Conservation (phyloP, 2,888 invertebrate species). For the Pammene aurita region DNA sequence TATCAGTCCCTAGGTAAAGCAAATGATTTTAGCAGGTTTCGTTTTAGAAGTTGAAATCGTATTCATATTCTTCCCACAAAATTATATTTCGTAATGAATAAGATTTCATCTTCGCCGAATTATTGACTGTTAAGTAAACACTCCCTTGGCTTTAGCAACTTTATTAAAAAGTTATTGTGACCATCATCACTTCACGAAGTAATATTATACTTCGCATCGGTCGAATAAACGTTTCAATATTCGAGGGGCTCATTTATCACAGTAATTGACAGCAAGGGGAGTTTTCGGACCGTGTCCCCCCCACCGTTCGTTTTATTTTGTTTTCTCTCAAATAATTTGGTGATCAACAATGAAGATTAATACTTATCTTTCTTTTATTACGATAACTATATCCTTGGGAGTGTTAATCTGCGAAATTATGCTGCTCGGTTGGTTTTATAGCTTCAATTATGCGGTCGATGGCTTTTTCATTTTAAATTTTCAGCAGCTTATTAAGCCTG, state of each 20-base stretch:
- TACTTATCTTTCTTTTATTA: constrained; percentile 42
- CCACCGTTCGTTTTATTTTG: constrained; percentile 57
- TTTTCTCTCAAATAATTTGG: constrained; percentile 57
- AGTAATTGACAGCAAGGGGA: constrained; percentile 79
- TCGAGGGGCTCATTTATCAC: constrained; percentile 79
- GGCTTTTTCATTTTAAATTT: constrained; percentile 24
- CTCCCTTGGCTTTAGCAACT: constrained; percentile 47
- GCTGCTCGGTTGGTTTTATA: constrained; percentile 35
- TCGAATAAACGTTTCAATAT: constrained; percentile 81
- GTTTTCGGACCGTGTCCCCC: constrained; percentile 62
- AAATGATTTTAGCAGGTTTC: too few species aligned
- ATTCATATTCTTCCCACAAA: too few species aligned
- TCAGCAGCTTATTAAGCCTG: neutral
- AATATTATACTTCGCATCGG: constrained; percentile 75
- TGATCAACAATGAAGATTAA: constrained; percentile 47
- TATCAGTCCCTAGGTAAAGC: too few species aligned
- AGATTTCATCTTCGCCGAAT: neutral
- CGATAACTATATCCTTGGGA: constrained; percentile 36
- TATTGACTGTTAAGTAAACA: neutral
- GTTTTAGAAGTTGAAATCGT: too few species aligned
- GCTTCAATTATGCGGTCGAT: constrained; percentile 32
- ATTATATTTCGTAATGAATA: neutral
- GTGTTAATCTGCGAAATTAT: constrained; percentile 39
- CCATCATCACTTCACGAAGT: constrained; percentile 65
- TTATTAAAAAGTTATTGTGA: constrained; percentile 71